Percentiles rank a stretch among this genome's conserved stretches.
These are phyloP conservation scores for Mus spicilegus DNA, from an alignment of 2,113 vertebrate genomes.

Conservation along the genomic window DNA sequence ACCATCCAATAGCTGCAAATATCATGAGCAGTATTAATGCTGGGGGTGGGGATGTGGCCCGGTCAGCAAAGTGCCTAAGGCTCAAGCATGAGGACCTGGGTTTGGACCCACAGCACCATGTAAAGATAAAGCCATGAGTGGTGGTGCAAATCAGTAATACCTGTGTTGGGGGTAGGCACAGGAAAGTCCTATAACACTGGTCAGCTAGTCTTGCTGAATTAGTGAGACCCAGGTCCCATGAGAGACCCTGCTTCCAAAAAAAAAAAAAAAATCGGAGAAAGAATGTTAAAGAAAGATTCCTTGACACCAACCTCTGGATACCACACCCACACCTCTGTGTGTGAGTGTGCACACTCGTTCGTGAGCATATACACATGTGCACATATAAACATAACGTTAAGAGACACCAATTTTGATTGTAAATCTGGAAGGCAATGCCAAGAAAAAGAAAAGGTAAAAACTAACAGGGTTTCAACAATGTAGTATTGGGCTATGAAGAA, in stretches of 20 bases:
- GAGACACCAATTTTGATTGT: not conserved
- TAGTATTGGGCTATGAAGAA: not conserved
- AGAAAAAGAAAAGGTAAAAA: not conserved
- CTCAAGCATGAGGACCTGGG: not conserved
- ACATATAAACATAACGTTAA: not conserved
- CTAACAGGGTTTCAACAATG: not conserved
- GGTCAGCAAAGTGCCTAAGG: not conserved
- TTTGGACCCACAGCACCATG: not conserved
- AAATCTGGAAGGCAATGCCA: conserved; percentile 10
- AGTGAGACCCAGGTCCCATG: not conserved
- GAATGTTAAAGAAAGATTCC: not conserved
- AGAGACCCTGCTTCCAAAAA: not conserved
- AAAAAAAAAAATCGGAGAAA: not conserved
- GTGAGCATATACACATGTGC: not conserved
- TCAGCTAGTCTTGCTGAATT: not conserved
- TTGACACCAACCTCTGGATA: not conserved
- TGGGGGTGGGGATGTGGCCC: not conserved
- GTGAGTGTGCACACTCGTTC: not conserved
- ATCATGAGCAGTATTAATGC: not conserved
- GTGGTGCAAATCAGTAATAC: not conserved
- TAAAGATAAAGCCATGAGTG: not conserved
- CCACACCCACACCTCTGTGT: not conserved
- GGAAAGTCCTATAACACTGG: too few species aligned
- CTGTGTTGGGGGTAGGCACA: not conserved
- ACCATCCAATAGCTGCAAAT: not conserved